Base-by-base conservation (phyloP, 2,888 invertebrate genomes). In the Eilema griseolum region DNA sequence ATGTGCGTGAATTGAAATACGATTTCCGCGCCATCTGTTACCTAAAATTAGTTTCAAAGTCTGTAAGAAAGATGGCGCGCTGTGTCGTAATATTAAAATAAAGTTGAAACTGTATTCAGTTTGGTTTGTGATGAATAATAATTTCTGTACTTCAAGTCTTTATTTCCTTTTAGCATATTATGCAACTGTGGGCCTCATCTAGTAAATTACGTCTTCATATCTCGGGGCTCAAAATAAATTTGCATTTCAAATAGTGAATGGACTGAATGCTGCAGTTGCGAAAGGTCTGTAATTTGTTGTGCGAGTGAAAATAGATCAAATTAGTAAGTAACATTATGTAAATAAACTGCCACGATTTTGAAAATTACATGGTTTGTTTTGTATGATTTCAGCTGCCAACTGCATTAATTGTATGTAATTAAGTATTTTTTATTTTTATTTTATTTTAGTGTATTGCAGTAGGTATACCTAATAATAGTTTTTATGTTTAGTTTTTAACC, bases 181-280 rank as follows among this genome's bases (percentile, higher is more conserved):
- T 78, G 67, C 69, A 81, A 82, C 79, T 75, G 75, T 76, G 77
- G 73, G 78, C 82, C 84, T 85, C 87, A 86, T 88, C 79, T 85
- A 83, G 83, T 79, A 88, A 89, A 88, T 90, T 86, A 86, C 79
- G 76, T 80, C 85, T 89, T 86, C 81, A 84, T 82, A 83, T 81
- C 77, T 80, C 83, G 76, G 70, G 41, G 66, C 65, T 81, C 75
- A 72, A 82, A 85, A 82, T 83, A 83, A 73, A 89, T 90, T 90
- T 90, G 86, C 89, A 90, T 90, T 86, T 87, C 86, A 89, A 89
- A 80, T 74, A 79, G 72, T 71, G 75, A 83, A 86, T 83, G 85
- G 73, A 79, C 72, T 71, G 75, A 83, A 86, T 83, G 85, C 81
- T 78, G 81, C 80, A 82, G 80, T 78, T 78, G 77, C 83, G 84